A percentile compares a stretch with the other conserved stretches of the same genome.
Evolutionary conservation across 2,797 vertebrate species (phyloP).

Genomic region (Microchirus variegatus): DNA sequence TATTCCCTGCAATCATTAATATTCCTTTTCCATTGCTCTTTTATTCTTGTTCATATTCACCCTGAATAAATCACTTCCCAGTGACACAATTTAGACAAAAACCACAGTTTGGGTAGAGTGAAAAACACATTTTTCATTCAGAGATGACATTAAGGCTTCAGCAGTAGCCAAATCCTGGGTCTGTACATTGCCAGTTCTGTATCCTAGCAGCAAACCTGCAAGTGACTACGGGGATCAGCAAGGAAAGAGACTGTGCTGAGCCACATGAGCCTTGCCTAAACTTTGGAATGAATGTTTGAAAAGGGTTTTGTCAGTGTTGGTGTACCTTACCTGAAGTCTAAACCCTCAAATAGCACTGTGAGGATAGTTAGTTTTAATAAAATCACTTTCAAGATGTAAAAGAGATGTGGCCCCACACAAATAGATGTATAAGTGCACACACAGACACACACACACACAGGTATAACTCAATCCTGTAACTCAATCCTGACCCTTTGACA

Average conservation of each 20-base stretch:
- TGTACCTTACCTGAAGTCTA: neutral
- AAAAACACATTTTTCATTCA: too few relatives aligned
- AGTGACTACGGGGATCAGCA: neutral
- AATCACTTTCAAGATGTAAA: slow-evolving; percentile 5
- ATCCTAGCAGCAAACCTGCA: too few relatives aligned
- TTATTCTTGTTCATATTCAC: too few relatives aligned
- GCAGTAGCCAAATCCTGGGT: too few relatives aligned
- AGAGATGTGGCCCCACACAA: slow-evolving; percentile 18
- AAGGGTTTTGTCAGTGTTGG: neutral
- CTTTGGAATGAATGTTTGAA: neutral
- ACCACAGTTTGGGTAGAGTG: too few relatives aligned
- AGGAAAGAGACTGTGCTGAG: neutral
- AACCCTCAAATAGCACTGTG: neutral
- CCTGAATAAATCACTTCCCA: too few relatives aligned
- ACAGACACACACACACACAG: slow-evolving; percentile 31
- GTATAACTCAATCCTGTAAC: slow-evolving; percentile 74
- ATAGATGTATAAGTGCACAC: slow-evolving; percentile 12
- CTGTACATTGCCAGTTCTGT: too few relatives aligned
- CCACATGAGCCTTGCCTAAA: neutral
- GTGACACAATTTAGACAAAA: too few relatives aligned
- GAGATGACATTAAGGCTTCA: too few relatives aligned
- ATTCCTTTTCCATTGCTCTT: too few relatives aligned
- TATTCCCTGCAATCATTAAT: too few relatives aligned
- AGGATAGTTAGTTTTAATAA: neutral
- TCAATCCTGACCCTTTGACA: slow-evolving; percentile 63